Conservation (phyloP, 2,888 invertebrate species). For the Choreutis nemorana region DNA sequence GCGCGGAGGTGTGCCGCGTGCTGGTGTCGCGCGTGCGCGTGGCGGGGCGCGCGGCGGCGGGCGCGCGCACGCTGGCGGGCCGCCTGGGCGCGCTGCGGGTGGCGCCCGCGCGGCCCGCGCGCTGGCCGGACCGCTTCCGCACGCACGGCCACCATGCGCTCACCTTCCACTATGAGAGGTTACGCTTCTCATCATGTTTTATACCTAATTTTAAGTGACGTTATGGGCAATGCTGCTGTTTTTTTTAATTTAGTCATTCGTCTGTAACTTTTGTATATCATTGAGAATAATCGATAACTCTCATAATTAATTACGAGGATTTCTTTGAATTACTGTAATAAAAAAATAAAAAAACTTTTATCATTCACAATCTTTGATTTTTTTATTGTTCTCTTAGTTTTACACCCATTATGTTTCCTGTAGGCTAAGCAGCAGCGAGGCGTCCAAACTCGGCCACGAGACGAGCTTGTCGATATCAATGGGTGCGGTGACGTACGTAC, state of each 20-base stretch:
- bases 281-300: no score
- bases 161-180: slow-evolving; percentile 74
- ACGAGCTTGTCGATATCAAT: slow-evolving; percentile 81
- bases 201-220: no score
- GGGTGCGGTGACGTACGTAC: slow-evolving; percentile 92
- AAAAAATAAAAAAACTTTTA: no score
- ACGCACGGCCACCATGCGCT: slow-evolving; percentile 84
- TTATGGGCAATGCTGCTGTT: no score
- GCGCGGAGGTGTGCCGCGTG: slow-evolving; percentile 29
- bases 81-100: slow-evolving; percentile 82
- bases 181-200: no score
- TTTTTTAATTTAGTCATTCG: no score
- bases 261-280: no score
- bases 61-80: slow-evolving; percentile 45
- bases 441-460: slow-evolving; percentile 57
- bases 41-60: slow-evolving; percentile 33
- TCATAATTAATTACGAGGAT: no score
- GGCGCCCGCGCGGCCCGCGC: slow-evolving; percentile 76
- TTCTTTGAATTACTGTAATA: no score
- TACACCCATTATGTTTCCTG: no score
- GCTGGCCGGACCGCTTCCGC: slow-evolving; percentile 84
- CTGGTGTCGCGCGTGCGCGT: slow-evolving; percentile 34
- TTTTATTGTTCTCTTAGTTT: no score
- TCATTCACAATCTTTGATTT: no score
- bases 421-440: slow-evolving; percentile 51